Percentiles rank a stretch among this genome's conserved stretches.
Conservation (phyloP, 2,797 vertebrate genomes). For the Erethizon dorsatum region DNA sequence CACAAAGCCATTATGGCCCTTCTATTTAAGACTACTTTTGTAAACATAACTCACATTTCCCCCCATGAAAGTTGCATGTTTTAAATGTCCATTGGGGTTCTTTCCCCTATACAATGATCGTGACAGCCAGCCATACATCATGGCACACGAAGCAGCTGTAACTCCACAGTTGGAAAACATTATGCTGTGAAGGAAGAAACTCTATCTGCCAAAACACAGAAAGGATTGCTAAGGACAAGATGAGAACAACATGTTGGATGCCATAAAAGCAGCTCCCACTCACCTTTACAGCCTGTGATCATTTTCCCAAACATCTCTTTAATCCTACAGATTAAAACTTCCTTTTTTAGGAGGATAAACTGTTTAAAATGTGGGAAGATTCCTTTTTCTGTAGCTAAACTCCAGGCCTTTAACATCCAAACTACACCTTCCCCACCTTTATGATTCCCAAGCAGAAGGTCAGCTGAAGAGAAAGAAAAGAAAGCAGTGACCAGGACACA, state of each 20-base stretch:
- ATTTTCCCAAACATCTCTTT: neutral
- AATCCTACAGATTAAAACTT: neutral
- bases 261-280: neutral
- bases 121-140: conserved; percentile 43
- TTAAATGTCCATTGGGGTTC: neutral
- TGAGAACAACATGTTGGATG: neutral
- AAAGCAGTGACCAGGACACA: neutral
- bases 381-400: neutral
- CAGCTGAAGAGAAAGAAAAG: neutral
- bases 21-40: conserved; percentile 38
- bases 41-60: neutral
- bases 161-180: conserved; percentile 52
- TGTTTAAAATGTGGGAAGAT: neutral
- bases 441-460: neutral
- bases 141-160: neutral
- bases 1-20: conserved; percentile 7
- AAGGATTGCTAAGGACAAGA: neutral
- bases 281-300: neutral
- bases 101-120: conserved; percentile 38
- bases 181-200: conserved; percentile 8
- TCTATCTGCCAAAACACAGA: conserved; percentile 37
- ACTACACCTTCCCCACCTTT: neutral
- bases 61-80: neutral
- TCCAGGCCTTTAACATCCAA: neutral
- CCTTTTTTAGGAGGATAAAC: neutral